phyloP scores from a whole-genome alignment of 23 tunicate species.

The Halocynthia roretzi region DNA sequence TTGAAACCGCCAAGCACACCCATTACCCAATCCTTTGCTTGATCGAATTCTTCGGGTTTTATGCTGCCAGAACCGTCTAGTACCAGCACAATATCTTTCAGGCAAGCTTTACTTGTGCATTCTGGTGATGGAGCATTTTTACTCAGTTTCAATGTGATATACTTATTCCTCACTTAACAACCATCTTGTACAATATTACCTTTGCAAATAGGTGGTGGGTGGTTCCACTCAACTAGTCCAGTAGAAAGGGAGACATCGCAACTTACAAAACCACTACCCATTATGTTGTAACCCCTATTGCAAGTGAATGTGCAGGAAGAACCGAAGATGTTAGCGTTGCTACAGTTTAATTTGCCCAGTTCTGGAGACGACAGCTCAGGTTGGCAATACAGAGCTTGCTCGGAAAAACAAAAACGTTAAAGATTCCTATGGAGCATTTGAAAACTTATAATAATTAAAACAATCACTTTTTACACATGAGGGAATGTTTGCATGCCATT shows the following conservation, averaged over 20 bases:
- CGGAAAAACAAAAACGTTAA: background rate
- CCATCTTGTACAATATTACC: background rate
- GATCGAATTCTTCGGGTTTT: background rate
- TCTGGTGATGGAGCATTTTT: background rate
- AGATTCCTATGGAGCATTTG: background rate
- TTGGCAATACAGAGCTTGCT: background rate
- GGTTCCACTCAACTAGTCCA: conserved; percentile 10
- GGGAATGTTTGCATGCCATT: conserved; percentile 8
- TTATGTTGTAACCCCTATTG: background rate
- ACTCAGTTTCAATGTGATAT: too few relatives aligned
- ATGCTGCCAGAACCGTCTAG: conserved; percentile 20
- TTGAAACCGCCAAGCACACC: background rate
- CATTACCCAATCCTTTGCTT: conserved; percentile 1
- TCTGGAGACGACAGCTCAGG: conserved; percentile 10
- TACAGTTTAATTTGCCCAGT: background rate
- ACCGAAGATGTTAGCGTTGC: conserved; percentile 2
- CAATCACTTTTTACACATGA: conserved; percentile 1
- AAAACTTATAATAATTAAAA: background rate
- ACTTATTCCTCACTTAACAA: too few relatives aligned
- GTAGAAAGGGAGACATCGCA: conserved; percentile 3
- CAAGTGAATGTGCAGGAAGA: conserved; percentile 9
- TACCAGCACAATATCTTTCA: conserved; percentile 1
- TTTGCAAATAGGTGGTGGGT: conserved; percentile 8
- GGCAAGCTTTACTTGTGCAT: conserved; percentile 1
- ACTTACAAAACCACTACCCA: conserved; percentile 7